phyloP scores from a whole-genome alignment of 1,140 invertebrate genomes.

The Mycetomoellerius zeteki region DNA sequence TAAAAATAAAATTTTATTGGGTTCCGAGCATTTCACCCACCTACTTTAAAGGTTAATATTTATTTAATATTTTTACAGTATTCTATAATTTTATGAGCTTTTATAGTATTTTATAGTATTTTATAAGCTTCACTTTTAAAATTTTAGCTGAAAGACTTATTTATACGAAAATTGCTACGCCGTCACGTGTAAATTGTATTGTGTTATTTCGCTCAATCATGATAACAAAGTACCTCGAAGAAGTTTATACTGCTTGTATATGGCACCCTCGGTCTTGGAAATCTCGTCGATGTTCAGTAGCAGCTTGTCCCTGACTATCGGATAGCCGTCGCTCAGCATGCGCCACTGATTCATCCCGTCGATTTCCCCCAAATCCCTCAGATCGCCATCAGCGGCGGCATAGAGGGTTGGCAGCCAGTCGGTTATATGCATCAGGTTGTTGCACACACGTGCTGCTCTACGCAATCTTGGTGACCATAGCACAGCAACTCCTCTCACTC shows the following conservation, averaged over 20 bases:
- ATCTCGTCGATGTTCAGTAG: constrained; percentile 87
- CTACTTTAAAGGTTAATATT: background rate
- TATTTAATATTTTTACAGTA: background rate
- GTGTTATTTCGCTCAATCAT: background rate
- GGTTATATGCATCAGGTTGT: constrained; percentile 89
- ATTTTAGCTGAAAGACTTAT: background rate
- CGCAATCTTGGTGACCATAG: constrained; percentile 89
- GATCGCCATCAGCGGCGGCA: constrained; percentile 87
- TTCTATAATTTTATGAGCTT: background rate
- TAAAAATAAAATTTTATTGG: no score
- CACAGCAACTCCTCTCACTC: constrained; percentile 89
- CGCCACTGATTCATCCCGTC: constrained; percentile 90
- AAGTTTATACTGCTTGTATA: constrained; percentile 85
- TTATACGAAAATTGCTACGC: background rate
- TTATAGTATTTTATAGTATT: background rate
- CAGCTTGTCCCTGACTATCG: constrained; percentile 79
- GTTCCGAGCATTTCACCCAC: background rate
- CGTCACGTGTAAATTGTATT: background rate
- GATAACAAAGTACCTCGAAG: constrained; percentile 83
- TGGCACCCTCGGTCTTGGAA: constrained; percentile 84
- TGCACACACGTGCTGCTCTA: constrained; percentile 85
- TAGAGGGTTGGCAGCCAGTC: constrained; percentile 92
- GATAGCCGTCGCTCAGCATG: constrained; percentile 81
- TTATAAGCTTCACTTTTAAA: background rate
- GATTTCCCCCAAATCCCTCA: constrained; percentile 84